Evolutionary conservation across 2,888 invertebrate genomes (phyloP), one percentile per base, ranked within the genome.

Genomic region (Sisyra terminalis): DNA sequence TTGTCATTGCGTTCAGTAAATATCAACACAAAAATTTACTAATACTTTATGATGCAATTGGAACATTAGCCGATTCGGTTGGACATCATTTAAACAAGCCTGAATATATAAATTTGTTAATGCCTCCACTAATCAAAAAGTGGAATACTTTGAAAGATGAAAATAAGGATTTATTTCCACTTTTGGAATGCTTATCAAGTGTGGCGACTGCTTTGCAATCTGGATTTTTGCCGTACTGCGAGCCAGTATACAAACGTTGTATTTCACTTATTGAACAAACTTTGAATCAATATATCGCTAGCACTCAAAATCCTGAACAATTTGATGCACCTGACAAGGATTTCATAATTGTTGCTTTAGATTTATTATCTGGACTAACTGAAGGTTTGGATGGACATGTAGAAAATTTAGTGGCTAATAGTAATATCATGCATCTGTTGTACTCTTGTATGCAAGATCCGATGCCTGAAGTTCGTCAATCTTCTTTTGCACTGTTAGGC

Each of bases 41-140:
- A 50, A 75, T 83, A 43, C 61, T 83, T 40, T 84, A 83, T 57
- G 82, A 83, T 60, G 82, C 82, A 7, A 78, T 83, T 51, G 80
- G 80, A 18, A 82, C 81, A 4, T 59, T 83, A 46, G 81, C 82
- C 2, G 78, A 79, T 54, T 75, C 77, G 6, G 80, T 82, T 10
- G 80, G 81, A 3, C 71, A 70, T 54, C 73, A 78, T 55, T 61
- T 82, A 40, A 77, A 77, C 53, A 75, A 75, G 55, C 69, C 69
- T 8, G 74, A 76, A 46, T 80, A 73, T 57, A 76, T 80, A 13
- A 69, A 71, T 49, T 60, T 78, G 55, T 55, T 83, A 49, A 76
- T 83, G 75, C 78, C 79, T 7, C 80, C 80, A 2, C 60, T 83
- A 31, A 79, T 84, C 57, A 65, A 71, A 44, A 82, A 83, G 57